A percentile compares a stretch with the other conserved stretches of the same genome.
Evolutionary conservation across 2,113 vertebrate genomes (phyloP).

Genomic region (Phrynocephalus versicolor): DNA sequence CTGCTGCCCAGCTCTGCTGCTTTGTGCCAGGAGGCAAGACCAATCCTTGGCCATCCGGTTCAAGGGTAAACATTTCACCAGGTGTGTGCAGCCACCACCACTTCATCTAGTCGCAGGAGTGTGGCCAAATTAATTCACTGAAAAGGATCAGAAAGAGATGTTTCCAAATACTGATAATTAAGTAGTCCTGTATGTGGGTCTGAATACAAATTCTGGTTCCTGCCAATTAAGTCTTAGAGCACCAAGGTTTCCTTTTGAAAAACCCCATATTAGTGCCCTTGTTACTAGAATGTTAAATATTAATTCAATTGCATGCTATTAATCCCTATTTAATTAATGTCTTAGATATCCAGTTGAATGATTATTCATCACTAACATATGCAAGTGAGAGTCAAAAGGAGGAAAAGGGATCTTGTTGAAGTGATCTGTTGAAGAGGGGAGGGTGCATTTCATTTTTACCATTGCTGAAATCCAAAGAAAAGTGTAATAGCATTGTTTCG

Average conservation of each 20-base stretch:
- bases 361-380: not conserved
- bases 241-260: not conserved
- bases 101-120: not conserved
- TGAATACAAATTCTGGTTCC: accelerated
- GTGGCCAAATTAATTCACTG: slow-evolving; percentile 6
- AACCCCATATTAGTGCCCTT: not conserved
- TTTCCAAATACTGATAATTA: not conserved
- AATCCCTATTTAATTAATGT: slow-evolving; percentile 4
- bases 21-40: not conserved
- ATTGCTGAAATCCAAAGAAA: not conserved
- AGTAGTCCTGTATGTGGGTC: not conserved
- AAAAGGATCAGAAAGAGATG: not conserved
- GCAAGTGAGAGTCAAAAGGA: not conserved
- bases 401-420: not conserved
- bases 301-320: not conserved
- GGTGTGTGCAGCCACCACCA: too few relatives aligned
- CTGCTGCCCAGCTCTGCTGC: not conserved
- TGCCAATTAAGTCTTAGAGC: not conserved
- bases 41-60: not conserved
- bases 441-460: accelerated
- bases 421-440: not conserved
- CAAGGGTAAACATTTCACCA: not conserved
- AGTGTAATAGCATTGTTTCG: not conserved
- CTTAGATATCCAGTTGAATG: not conserved
- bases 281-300: not conserved